These are phyloP conservation scores for Molossus alvarezi DNA, from an alignment of 2,797 vertebrate species.

Conservation along the genomic window DNA sequence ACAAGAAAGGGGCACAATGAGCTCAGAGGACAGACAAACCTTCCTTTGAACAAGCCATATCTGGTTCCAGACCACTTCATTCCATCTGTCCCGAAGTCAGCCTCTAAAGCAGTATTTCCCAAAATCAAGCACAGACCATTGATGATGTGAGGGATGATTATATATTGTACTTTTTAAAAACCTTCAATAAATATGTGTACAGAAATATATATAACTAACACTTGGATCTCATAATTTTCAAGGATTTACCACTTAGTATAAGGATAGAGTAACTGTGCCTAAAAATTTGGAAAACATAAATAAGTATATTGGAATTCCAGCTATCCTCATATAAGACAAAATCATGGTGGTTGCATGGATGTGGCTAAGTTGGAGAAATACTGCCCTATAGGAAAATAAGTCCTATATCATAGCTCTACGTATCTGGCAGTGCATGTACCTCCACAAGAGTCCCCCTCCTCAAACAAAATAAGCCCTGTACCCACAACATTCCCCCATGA, in stretches of 20 bases:
- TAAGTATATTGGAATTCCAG: slow-evolving; percentile 41
- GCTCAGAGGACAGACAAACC: background rate
- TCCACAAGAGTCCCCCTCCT: background rate
- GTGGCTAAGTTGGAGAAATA: background rate
- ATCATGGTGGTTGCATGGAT: background rate
- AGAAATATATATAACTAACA: background rate
- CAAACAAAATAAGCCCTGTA: background rate
- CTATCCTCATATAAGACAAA: background rate
- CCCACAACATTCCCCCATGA: background rate
- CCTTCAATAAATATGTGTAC: background rate
- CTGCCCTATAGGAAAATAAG: background rate
- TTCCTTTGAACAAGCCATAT: background rate
- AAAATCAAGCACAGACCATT: background rate
- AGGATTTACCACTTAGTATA: background rate
- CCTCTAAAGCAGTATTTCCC: background rate
- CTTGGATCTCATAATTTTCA: slow-evolving; percentile 10
- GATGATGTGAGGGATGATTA: background rate
- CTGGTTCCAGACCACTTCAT: background rate
- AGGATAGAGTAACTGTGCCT: slow-evolving; percentile 1
- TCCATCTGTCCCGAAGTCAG: background rate
- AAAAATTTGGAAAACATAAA: slow-evolving; percentile 6
- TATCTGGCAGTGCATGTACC: background rate
- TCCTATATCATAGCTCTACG: background rate
- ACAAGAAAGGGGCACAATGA: background rate
- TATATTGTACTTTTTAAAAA: background rate